Evolutionary conservation across 2,113 vertebrate species (phyloP), one percentile per base, ranked within the genome.

Genomic region (Spea multiplicata): DNA sequence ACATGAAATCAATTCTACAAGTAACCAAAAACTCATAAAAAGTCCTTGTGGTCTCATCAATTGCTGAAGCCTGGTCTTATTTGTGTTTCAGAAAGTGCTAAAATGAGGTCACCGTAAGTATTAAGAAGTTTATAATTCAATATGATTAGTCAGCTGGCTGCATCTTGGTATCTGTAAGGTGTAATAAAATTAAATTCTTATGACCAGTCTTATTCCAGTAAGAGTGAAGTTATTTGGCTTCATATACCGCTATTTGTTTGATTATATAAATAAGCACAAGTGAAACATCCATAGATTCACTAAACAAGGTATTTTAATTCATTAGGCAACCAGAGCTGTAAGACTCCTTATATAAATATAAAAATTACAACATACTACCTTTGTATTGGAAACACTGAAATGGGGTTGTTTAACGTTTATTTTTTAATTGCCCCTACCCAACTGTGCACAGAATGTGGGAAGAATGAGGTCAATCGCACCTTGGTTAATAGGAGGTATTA

Each of bases 251-350:
- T 65, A 82, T 84, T 64, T 73, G 82, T 55, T 78, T 84, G 88
- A 87, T 91, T 87, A 84, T 87, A 88, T 85, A 85, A 87, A 81
- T 46, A 81, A 86, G 86, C 88, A 89, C 91, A 92, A 91, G 93
- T 90, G 93, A 94, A 30, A 93, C 89, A 89, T 94, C 91, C 89
- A 88, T 82, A 84, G 72, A 87, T 87, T 90, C 88, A 92, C 92
- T 91, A 93, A 91, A 92, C 62, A 62, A 77, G 30, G 30, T 2
- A 30, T 30, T 30, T 30, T 30, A 30, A 30, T 30, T 30, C 30
- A 30, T 30, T 30, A 30, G 30, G 30, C 30, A 30, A 30, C 30
- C 30, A 30, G 30, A 1, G 30, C 30, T 30, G 30, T 30, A 30
- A 30, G 30, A 30, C 30, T 30, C 30, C 30, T 30, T 30, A 30